Evolutionary conservation across 2,113 vertebrate species (phyloP).

Genomic region (Otus sunia): DNA sequence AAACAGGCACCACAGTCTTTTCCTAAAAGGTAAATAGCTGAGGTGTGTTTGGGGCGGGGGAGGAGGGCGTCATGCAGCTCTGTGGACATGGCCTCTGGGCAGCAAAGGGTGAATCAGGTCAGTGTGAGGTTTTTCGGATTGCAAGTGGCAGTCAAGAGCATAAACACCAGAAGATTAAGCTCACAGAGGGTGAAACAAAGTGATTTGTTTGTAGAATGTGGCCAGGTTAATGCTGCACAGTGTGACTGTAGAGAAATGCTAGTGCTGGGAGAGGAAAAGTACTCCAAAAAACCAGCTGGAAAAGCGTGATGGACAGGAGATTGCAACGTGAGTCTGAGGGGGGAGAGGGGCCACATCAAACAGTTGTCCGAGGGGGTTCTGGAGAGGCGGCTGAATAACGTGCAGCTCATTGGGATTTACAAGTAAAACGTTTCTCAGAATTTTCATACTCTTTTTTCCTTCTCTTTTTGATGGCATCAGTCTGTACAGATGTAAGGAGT

Average conservation of each 20-base stretch:
- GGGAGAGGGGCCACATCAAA: background rate
- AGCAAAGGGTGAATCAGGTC: background rate
- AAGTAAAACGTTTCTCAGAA: background rate
- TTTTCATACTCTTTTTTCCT: background rate
- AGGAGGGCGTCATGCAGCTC: background rate
- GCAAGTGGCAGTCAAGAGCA: background rate
- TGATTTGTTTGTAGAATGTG: background rate
- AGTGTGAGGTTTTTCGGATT: background rate
- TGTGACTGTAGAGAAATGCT: background rate
- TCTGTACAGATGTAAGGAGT: background rate
- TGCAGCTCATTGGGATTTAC: background rate
- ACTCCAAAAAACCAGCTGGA: background rate
- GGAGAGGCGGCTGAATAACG: rapidly evolving
- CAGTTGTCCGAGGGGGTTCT: background rate
- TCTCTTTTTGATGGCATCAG: background rate
- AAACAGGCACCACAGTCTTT: background rate
- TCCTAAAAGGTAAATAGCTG: background rate
- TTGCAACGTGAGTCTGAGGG: background rate
- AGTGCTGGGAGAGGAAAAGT: background rate
- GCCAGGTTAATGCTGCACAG: background rate
- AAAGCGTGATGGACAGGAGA: background rate
- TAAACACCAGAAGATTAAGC: background rate
- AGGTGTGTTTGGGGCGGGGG: no score
- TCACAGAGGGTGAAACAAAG: background rate
- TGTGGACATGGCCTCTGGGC: background rate